These are phyloP conservation scores for Triplophysa tibetana DNA, from an alignment of 2,113 vertebrate genomes.

Conservation along the genomic window DNA sequence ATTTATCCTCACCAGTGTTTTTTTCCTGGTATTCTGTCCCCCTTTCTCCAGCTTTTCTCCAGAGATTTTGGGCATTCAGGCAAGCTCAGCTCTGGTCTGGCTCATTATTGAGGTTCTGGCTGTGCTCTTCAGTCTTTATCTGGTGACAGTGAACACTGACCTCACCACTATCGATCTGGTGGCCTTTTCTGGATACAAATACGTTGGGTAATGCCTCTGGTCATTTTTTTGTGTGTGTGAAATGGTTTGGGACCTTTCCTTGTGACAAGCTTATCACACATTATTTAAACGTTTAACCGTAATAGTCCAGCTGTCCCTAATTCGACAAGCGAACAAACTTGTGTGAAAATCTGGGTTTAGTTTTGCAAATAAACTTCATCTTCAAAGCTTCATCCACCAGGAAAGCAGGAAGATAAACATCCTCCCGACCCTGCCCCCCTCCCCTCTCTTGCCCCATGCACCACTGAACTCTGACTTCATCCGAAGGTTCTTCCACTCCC, in stretches of 20 bases:
- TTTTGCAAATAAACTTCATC: too few relatives aligned
- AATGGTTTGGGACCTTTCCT: not conserved
- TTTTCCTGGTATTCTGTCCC: not conserved
- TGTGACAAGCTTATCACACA: not conserved
- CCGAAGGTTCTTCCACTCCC: too few relatives aligned
- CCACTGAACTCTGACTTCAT: too few relatives aligned
- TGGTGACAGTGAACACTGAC: slow-evolving; percentile 85
- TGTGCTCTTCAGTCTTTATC: slow-evolving; percentile 84
- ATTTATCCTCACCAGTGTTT: not conserved
- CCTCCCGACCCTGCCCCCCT: too few relatives aligned
- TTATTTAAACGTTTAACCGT: not conserved
- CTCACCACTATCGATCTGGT: slow-evolving; percentile 88
- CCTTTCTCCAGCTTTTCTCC: slow-evolving; percentile 81
- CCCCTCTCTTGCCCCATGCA: too few relatives aligned
- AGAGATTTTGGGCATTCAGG: slow-evolving; percentile 89
- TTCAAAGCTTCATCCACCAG: too few relatives aligned
- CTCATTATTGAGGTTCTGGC: slow-evolving; percentile 86
- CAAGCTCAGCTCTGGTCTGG: slow-evolving; percentile 88
- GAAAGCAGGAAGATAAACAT: too few relatives aligned
- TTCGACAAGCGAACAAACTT: not conserved
- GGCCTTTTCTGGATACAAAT: slow-evolving; percentile 91
- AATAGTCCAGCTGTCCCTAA: not conserved
- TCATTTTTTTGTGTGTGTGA: not conserved
- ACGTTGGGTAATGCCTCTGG: slow-evolving; percentile 80
- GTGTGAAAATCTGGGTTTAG: not conserved